Evolutionary conservation across 1,140 invertebrate genomes (phyloP).

Genomic region (Hylaeus anthracinus): DNA sequence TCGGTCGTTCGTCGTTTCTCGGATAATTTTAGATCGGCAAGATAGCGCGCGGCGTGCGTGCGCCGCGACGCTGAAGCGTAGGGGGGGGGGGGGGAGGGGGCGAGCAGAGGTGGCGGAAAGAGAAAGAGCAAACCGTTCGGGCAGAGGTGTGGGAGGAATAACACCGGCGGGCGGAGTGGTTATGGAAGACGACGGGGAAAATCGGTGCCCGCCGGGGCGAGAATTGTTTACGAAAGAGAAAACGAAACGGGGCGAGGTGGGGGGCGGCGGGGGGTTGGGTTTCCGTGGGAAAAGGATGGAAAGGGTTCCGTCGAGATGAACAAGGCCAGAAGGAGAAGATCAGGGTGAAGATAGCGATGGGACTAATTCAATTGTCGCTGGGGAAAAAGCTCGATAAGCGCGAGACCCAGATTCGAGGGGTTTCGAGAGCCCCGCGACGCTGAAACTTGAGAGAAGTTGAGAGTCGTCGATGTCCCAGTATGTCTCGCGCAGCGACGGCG

Average conservation of each 20-base stretch:
- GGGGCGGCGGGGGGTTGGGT: too few relatives aligned
- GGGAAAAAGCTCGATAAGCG: not conserved
- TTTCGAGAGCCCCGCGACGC: not conserved
- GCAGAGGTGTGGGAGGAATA: constrained; percentile 7
- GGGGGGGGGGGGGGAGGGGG: not conserved
- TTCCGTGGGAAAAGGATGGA: not conserved
- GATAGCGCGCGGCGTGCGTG: constrained; percentile 62
- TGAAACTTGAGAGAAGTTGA: not conserved
- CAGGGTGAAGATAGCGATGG: constrained; percentile 43
- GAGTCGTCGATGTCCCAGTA: too few relatives aligned
- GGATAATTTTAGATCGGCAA: constrained; percentile 77
- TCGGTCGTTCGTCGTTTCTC: constrained; percentile 63
- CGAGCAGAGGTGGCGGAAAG: constrained; percentile 22
- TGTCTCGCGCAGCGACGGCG: too few relatives aligned
- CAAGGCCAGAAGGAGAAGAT: constrained; percentile 36
- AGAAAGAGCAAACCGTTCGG: constrained; percentile 42
- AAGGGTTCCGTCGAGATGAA: not conserved
- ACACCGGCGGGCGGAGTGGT: constrained; percentile 14
- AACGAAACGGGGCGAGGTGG: constrained; percentile 23
- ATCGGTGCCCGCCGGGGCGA: constrained; percentile 18
- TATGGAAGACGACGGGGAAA: not conserved
- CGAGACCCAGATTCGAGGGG: constrained; percentile 1
- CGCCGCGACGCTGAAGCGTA: not conserved
- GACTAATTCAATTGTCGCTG: constrained; percentile 24
- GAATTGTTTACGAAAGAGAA: constrained; percentile 55